These are phyloP conservation scores for Echinarachnius parma DNA, from an alignment of 53 echinoderm and acorn worm species.

Conservation along the genomic window DNA sequence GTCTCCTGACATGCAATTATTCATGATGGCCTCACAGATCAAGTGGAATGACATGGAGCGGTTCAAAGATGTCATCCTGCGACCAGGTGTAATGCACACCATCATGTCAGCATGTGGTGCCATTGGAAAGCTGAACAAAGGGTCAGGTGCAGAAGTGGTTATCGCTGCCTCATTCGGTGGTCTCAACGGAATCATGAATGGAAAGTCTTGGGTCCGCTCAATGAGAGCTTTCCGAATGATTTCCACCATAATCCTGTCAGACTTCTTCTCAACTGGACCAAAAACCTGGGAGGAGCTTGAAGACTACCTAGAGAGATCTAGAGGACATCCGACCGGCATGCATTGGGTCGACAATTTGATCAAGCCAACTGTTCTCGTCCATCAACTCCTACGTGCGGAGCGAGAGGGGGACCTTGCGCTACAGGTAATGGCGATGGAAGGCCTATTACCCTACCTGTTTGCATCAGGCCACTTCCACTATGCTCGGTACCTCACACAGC, in stretches of 20 bases:
- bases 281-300: neutral
- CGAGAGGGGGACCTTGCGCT: slow-evolving; percentile 3
- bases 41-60: slow-evolving; percentile 1
- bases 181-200: neutral
- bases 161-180: slow-evolving; percentile 2
- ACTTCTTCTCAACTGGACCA: slow-evolving; percentile 7
- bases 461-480: slow-evolving; percentile 26
- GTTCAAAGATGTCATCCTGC: slow-evolving; percentile 6
- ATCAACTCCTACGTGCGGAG: slow-evolving; percentile 14
- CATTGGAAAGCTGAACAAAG: slow-evolving; percentile 15
- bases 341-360: slow-evolving; percentile 19
- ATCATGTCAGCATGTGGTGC: slow-evolving; percentile 13
- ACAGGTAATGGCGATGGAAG: slow-evolving; percentile 7
- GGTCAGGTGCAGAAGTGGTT: slow-evolving; percentile 2
- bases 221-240: slow-evolving; percentile 19
- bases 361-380: slow-evolving; percentile 1
- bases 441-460: slow-evolving; percentile 22
- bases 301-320: slow-evolving; percentile 2
- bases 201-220: slow-evolving; percentile 4
- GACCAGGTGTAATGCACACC: slow-evolving; percentile 20
- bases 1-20: slow-evolving; percentile 26
- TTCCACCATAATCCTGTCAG: neutral
- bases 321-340: slow-evolving; percentile 1
- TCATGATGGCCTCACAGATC: slow-evolving; percentile 8
- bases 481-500: slow-evolving; percentile 27